Base-by-base conservation (phyloP, 2,888 invertebrate species). In the Pachycephus smyrnensis region DNA sequence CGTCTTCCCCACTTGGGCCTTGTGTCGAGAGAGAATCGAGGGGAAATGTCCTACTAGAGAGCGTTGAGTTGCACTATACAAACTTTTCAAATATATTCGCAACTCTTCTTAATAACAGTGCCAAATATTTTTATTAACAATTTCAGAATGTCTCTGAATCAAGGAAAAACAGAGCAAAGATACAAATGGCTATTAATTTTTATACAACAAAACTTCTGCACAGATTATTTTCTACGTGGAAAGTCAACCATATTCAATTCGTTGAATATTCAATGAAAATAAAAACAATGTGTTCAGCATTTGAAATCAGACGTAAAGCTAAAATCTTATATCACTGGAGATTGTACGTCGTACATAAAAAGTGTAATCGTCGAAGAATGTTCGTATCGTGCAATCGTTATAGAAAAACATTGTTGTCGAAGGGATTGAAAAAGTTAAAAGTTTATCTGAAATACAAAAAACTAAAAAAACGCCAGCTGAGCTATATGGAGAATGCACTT, bases 261-360 rank as follows among this genome's bases (percentile, higher is more conserved):
- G 15, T 77, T 11, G 40, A 79, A 31, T 36, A 78, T 32, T 37
- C 74, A 11, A 73, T 32, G 11, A 80, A 79, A 73, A 75, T 83
- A 23, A 68, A 69, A 35, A 32, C 55, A 9, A 79, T 78, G 76
- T 30, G 36, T 76, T 33, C 15, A 68, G 75, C 15, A n/a, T 40
- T 80, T 9, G 76, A 83, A 55, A 69, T 73, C 76, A 78, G 55
- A 35, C 36, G 11, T 37, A 83, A 83, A 36, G 69, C 15, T 68
- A 73, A 55, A 36, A 71, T 76, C 23, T 75, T 86, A 12, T 23
- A 37, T n/a, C 80, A 83, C 71, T 86, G 86, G 86, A 73, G 78
- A 74, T 75, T 79, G 12, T 86, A 84, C 55, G 76, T 84, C n/a
- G 75, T 81, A 73, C 69, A 55, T 71, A 86, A 84, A n/a, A 86